Evolutionary conservation across 2,888 invertebrate species (phyloP).

Genomic region (Netelia inedita): DNA sequence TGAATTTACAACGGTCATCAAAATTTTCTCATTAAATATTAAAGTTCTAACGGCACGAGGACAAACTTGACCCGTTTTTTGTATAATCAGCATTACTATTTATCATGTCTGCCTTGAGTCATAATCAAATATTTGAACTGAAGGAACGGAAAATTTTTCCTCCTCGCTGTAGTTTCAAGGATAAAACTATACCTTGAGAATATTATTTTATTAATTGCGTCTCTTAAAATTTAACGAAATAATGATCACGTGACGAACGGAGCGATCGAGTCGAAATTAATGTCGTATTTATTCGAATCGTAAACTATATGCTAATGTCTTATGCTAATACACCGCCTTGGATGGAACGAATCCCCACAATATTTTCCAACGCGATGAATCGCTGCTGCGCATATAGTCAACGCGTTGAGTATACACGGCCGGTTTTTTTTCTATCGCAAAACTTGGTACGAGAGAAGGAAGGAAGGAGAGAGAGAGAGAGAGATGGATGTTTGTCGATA

Average conservation of each 20-base stretch:
- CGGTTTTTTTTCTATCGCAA: conserved; percentile 20
- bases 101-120: no score
- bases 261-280: neutral
- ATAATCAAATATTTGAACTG: no score
- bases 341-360: neutral
- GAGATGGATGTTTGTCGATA: neutral
- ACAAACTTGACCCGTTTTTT: no score
- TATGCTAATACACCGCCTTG: neutral
- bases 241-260: neutral
- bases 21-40: neutral
- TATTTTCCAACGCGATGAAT: neutral
- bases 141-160: neutral
- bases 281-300: neutral
- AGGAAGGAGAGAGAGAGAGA: neutral
- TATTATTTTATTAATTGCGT: neutral
- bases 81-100: no score
- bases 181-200: neutral
- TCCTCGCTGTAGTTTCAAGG: neutral
- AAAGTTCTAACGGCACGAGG: no score
- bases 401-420: conserved; percentile 4
- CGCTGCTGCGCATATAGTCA: conserved; percentile 38
- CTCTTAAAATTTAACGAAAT: neutral
- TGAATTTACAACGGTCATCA: neutral
- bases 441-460: neutral
- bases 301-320: neutral